Evolutionary conservation across 2,888 invertebrate genomes (phyloP), one percentile per base, ranked within the genome.

Genomic region (Parelbella ahira): DNA sequence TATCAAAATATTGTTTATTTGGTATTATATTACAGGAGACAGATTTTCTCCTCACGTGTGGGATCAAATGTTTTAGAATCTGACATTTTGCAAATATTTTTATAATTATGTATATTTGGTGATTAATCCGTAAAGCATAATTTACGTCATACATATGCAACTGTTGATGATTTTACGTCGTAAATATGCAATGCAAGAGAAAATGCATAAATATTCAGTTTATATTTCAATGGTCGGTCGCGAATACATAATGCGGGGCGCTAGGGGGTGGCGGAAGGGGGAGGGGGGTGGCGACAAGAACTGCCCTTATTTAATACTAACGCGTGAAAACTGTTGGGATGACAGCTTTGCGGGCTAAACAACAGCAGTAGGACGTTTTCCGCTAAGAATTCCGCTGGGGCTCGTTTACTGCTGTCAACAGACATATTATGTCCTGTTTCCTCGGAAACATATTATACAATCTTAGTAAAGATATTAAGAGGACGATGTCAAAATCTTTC

Each of bases 251-350:
- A 33, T 33, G 27, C 13, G 33, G 33, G 41, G 15, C n/a, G n/a
- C 28, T 28, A 24, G 20, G 28, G 37, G 32, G 19, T 32, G 39
- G 15, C 4, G 20, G 2, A 2, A 20, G 20, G 3, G 20, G 20
- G 3, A 6, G 6, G 20, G n/a, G 48, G 39, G 38, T 23, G 44
- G 43, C 12, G 11, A 36, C 37, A 37, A 28, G 33, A 18, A 29
- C 19, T 37, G 38, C 49, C 47, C 47, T 43, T 46, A 44, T 46
- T 49, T 49, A 49, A 46, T 49, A 49, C 44, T 37, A 41, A 46
- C 37, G 34, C 44, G 46, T 46, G 41, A 49, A 44, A 49, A 37
- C 43, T 44, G 46, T 33, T 28, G 13, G 18, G 25, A 36, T 32
- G 37, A 28, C 45, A 32, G 33, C 37, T 43, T 43, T 36, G 21